These are phyloP conservation scores for Catamblyrhynchus diadema DNA, from an alignment of 2,797 vertebrate species.

Conservation along the genomic window DNA sequence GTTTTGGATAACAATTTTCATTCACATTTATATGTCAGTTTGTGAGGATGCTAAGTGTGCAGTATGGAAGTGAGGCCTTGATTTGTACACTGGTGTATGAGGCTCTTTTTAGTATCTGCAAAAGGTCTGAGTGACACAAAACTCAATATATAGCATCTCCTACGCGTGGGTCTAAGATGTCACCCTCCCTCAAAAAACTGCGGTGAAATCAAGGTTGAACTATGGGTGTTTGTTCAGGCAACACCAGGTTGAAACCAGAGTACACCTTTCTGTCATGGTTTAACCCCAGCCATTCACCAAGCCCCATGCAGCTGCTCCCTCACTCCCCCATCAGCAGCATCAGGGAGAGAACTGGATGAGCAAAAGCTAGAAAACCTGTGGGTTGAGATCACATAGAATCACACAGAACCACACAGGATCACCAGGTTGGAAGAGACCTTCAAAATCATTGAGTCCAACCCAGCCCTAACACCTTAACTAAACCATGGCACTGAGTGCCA, in stretches of 20 bases:
- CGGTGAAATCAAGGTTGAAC: not conserved
- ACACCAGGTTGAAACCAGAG: not conserved
- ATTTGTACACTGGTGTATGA: not conserved
- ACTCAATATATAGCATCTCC: not conserved
- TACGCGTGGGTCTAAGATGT: not conserved
- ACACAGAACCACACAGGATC: not conserved
- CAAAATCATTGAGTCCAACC: not conserved
- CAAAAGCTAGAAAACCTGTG: not conserved
- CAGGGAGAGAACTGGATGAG: rapidly evolving
- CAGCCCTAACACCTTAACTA: not conserved
- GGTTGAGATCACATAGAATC: not conserved
- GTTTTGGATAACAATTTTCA: not conserved
- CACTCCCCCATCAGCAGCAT: not conserved
- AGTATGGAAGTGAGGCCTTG: not conserved
- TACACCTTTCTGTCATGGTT: not conserved
- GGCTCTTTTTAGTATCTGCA: not conserved
- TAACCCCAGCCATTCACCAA: not conserved
- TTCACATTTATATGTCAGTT: not conserved
- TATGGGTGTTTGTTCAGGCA: not conserved
- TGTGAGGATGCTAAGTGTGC: not conserved
- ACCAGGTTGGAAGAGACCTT: not conserved
- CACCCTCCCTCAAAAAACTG: not conserved
- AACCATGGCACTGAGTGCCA: not conserved
- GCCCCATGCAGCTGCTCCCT: not conserved
- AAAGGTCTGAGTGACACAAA: not conserved